Evolutionary conservation across 2,113 vertebrate species (phyloP).

Genomic region (Hiodon alosoides): DNA sequence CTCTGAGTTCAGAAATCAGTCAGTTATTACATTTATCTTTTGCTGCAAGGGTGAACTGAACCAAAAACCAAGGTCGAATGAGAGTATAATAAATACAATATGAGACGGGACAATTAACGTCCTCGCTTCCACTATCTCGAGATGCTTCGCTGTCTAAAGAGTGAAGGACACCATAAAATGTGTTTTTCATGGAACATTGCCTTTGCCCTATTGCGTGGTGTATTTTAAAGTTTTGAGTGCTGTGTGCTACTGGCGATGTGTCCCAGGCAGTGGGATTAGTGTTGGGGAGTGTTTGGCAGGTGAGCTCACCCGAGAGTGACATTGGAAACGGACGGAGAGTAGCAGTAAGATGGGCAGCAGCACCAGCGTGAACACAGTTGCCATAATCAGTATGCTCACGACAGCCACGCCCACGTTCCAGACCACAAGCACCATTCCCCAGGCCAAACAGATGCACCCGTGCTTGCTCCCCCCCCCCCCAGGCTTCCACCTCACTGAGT

Average conservation of each 20-base stretch:
- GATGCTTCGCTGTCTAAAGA: no score
- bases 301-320: conserved; percentile 80
- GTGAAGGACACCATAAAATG: no score
- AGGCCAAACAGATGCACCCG: conserved; percentile 68
- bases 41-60: no score
- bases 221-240: not conserved
- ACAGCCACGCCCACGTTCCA: conserved; percentile 67
- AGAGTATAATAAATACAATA: no score
- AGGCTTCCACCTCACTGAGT: conserved; percentile 46
- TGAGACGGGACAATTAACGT: no score
- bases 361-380: conserved; percentile 59
- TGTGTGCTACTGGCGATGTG: not conserved
- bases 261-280: no score
- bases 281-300: no score
- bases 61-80: no score
- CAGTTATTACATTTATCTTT: not conserved
- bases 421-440: conserved; percentile 62
- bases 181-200: no score
- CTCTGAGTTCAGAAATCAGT: no score
- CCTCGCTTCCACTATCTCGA: no score
- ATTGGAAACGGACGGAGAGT: conserved; percentile 75
- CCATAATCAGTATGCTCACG: conserved; percentile 61
- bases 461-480: conserved; percentile 63
- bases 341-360: conserved; percentile 70
- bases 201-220: not conserved